A percentile compares a stretch with the other conserved stretches of the same genome.
Conservation (phyloP, 2,888 invertebrate species). For the Seira sanloemensis region DNA sequence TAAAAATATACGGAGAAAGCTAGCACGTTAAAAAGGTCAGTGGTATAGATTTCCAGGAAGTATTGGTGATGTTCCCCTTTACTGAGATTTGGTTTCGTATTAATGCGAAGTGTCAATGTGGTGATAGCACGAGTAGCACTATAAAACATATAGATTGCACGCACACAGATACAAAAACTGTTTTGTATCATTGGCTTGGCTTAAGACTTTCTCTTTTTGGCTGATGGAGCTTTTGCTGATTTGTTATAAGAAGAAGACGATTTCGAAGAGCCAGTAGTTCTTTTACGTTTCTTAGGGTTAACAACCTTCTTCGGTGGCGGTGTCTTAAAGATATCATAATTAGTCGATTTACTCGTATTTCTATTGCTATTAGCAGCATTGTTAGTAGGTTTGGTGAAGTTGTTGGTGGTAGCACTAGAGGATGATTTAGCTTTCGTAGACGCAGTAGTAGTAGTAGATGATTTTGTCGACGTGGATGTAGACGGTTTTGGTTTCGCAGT, state of each 20-base stretch:
- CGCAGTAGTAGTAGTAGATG: background rate
- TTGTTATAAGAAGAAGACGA: background rate
- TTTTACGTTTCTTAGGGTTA: constrained; percentile 5
- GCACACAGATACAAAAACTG: too few relatives aligned
- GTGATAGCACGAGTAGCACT: too few relatives aligned
- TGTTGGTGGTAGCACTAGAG: background rate
- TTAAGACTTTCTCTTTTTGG: background rate
- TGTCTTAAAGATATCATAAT: background rate
- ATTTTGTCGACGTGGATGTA: constrained; percentile 5
- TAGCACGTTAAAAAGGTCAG: too few relatives aligned
- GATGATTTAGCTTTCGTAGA: background rate
- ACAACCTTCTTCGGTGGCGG: constrained; percentile 6
- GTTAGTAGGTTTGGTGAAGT: background rate
- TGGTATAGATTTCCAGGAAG: too few relatives aligned
- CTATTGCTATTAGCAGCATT: constrained; percentile 5
- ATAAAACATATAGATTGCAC: too few relatives aligned
- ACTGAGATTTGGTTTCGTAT: too few relatives aligned
- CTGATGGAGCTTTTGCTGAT: background rate
- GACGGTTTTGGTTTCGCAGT: background rate
- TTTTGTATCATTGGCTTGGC: too few relatives aligned
- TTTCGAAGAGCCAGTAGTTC: background rate
- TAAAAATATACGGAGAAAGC: too few relatives aligned
- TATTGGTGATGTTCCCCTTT: too few relatives aligned
- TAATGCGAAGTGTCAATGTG: too few relatives aligned
- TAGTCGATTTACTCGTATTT: background rate